Percentiles rank a stretch among this genome's conserved stretches.
Evolutionary conservation across 1,140 invertebrate genomes (phyloP).

Genomic region (Amyelois transitella): DNA sequence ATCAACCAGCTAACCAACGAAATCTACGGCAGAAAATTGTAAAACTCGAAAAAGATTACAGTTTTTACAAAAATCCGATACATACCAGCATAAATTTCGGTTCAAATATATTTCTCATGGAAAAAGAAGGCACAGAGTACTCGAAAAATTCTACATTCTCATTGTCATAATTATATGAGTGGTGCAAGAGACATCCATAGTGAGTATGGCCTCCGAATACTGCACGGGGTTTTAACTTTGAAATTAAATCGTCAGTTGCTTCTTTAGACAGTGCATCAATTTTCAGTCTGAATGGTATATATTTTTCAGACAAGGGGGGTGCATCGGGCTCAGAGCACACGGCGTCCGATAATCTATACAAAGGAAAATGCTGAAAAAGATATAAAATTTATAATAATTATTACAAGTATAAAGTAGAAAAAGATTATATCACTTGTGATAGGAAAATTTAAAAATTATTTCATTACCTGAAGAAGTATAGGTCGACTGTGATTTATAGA

Average conservation of each 20-base stretch:
- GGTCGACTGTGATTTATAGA: slow-evolving; percentile 38
- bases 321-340: slow-evolving; percentile 88
- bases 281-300: slow-evolving; percentile 81
- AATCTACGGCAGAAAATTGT: too few species aligned
- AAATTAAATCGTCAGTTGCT: slow-evolving; percentile 82
- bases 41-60: not conserved
- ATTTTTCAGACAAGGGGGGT: slow-evolving; percentile 79
- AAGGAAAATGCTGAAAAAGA: slow-evolving; percentile 89
- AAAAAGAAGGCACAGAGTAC: slow-evolving; percentile 93
- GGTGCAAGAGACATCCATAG: slow-evolving; percentile 83
- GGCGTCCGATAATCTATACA: slow-evolving; percentile 91
- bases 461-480: slow-evolving; percentile 51
- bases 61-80: not conserved
- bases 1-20: too few species aligned
- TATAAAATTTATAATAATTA: too few species aligned
- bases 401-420: too few species aligned
- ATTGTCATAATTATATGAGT: slow-evolving; percentile 57
- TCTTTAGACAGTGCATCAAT: slow-evolving; percentile 93
- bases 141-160: slow-evolving; percentile 71
- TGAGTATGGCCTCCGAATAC: slow-evolving; percentile 95
- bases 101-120: slow-evolving; percentile 95
- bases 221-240: slow-evolving; percentile 86
- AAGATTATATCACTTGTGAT: too few species aligned
- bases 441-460: too few species aligned
- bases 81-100: slow-evolving; percentile 92